Evolutionary conservation across 2,113 vertebrate genomes (phyloP), one percentile per base, ranked within the genome.

Genomic region (Prolemur simus): DNA sequence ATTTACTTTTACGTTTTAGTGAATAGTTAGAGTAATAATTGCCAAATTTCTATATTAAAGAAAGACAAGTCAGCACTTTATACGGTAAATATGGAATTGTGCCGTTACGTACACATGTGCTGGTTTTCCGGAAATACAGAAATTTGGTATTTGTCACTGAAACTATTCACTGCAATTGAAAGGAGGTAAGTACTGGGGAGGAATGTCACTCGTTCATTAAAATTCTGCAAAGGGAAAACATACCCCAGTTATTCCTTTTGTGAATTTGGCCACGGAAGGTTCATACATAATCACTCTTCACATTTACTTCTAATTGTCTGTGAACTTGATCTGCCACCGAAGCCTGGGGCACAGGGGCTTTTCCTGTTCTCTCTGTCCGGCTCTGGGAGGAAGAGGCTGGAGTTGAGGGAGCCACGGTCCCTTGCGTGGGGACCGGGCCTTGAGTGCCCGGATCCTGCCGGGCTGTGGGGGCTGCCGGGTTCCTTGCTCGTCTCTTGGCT

Each of bases 161-260:
- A 98, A 98, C 97, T 97, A 98, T 98, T 98, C 97, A 98, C 97
- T 98, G 97, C 96, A 97, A 97, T 98, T 98, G 96, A 98, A 98
- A 98, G 95, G 98, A 97, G 97, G 98, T 97, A 98, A 98, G 98
- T 98, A 98, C 98, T 98, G 97, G 97, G 97, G 96, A 92, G 95
- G 96, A 97, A 97, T 98, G 97, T 85, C 92, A 97, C 97, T 98
- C 96, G 97, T 98, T 98, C 98, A 98, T 98, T 98, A 98, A 98
- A 97, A 98, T 97, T 97, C 98, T 96, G 96, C 97, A 97, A 97
- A 98, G 98, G 96, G 96, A 96, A 98, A 98, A 98, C 96, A 98
- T 96, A 96, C 96, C 97, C 93, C 98, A 93, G 96, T 98, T 97
- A 97, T 98, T 98, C 97, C 97, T 98, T 97, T 98, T 96, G 97